Evolutionary conservation across 2,113 vertebrate species (phyloP).

Genomic region (Tenrec ecaudatus): DNA sequence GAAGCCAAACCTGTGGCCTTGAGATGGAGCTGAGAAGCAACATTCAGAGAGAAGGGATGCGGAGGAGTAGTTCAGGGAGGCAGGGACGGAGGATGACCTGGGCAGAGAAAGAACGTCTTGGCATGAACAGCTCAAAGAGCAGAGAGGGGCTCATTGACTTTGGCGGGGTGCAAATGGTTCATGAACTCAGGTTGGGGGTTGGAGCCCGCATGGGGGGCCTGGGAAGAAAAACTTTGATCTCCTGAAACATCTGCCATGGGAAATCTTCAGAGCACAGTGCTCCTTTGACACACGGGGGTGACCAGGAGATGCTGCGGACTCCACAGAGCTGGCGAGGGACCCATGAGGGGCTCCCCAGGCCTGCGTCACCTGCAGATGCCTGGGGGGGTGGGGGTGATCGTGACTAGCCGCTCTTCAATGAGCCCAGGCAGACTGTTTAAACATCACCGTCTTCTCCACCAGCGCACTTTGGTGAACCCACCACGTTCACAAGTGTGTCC

Average conservation of each 20-base stretch:
- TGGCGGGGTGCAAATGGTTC: background rate
- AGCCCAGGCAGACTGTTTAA: accelerated
- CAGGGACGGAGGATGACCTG: accelerated
- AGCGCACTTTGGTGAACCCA: background rate
- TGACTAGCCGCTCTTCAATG: accelerated
- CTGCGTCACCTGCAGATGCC: accelerated
- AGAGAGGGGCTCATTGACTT: too few species aligned
- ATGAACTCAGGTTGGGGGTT: background rate
- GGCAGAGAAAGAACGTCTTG: too few species aligned
- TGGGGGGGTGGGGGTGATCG: accelerated
- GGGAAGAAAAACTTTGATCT: background rate
- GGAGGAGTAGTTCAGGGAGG: background rate
- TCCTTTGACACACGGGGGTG: background rate
- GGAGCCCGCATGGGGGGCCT: background rate
- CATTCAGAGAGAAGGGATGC: background rate
- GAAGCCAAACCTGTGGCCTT: accelerated
- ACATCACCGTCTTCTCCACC: background rate
- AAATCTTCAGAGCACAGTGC: background rate
- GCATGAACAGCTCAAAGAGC: too few species aligned
- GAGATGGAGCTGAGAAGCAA: background rate
- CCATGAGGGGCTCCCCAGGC: background rate
- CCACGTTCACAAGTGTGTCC: accelerated
- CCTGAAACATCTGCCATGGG: background rate
- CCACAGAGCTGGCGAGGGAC: accelerated
- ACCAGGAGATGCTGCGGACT: background rate